Evolutionary conservation across 2,797 vertebrate genomes (phyloP).

Genomic region (Tauraco hartlaubi): DNA sequence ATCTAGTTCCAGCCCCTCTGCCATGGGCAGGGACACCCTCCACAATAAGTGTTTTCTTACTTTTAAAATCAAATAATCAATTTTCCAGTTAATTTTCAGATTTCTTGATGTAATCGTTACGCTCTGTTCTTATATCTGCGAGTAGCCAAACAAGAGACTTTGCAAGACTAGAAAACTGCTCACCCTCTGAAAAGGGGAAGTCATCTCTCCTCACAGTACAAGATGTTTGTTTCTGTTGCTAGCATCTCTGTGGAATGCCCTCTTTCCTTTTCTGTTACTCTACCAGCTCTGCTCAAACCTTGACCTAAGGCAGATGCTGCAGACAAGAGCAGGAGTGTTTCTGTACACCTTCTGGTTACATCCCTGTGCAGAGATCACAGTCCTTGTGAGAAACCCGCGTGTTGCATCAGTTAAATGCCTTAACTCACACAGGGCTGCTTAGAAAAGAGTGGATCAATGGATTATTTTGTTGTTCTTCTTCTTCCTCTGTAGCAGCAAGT

Average conservation of each 20-base stretch:
- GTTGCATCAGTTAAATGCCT: background rate
- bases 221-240: background rate
- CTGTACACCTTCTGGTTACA: background rate
- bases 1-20: too few species aligned
- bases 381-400: background rate
- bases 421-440: background rate
- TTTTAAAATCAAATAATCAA: background rate
- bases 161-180: background rate
- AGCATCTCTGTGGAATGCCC: background rate
- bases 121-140: background rate
- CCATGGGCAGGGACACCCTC: background rate
- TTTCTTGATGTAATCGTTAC: background rate
- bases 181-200: background rate
- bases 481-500: background rate
- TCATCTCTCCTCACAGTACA: background rate
- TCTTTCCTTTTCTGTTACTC: background rate
- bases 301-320: background rate
- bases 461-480: background rate
- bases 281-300: background rate
- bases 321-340: background rate
- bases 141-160: background rate
- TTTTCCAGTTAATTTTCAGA: background rate
- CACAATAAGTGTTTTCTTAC: background rate
- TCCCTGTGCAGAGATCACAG: background rate
- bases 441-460: background rate